These are phyloP conservation scores for Cryptoblepharus egeriae DNA, from an alignment of 2,797 vertebrate species.

Conservation along the genomic window DNA sequence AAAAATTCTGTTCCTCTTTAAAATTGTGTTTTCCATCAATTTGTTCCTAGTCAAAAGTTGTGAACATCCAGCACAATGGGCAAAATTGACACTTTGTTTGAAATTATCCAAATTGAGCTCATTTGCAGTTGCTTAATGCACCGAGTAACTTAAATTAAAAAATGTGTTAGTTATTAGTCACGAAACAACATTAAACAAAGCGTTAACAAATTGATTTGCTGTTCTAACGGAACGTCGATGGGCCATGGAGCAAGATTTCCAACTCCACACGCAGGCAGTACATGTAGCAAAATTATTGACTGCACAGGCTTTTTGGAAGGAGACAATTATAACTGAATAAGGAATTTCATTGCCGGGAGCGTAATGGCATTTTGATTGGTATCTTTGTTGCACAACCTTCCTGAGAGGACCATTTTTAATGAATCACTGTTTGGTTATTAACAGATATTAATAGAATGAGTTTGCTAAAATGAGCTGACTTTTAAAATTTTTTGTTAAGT, in stretches of 20 bases:
- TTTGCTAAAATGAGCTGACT: slow-evolving; percentile 5
- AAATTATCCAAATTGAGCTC: not conserved
- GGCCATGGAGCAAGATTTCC: not conserved
- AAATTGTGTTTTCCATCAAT: not conserved
- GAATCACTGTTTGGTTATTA: slow-evolving; percentile 13
- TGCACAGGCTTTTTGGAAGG: not conserved
- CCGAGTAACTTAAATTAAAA: not conserved
- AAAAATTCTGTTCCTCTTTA: not conserved
- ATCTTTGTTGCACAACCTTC: slow-evolving; percentile 4
- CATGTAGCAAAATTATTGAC: not conserved
- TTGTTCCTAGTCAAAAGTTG: slow-evolving; percentile 14
- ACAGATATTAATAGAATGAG: slow-evolving; percentile 14
- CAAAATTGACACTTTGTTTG: not conserved
- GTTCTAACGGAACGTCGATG: not conserved
- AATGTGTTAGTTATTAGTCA: not conserved
- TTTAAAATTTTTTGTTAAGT: not conserved
- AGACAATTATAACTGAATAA: slow-evolving; percentile 12
- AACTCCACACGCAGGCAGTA: not conserved
- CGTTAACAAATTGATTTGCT: slow-evolving; percentile 6
- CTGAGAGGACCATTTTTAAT: not conserved
- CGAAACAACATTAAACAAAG: not conserved
- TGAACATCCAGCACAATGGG: not conserved
- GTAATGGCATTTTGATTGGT: slow-evolving; percentile 14
- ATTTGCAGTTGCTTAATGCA: not conserved
- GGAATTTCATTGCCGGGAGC: slow-evolving; percentile 5